Percentiles rank a stretch among this genome's conserved stretches.
Conservation (phyloP, 2,888 invertebrate genomes). For the Cheilosia grossa region DNA sequence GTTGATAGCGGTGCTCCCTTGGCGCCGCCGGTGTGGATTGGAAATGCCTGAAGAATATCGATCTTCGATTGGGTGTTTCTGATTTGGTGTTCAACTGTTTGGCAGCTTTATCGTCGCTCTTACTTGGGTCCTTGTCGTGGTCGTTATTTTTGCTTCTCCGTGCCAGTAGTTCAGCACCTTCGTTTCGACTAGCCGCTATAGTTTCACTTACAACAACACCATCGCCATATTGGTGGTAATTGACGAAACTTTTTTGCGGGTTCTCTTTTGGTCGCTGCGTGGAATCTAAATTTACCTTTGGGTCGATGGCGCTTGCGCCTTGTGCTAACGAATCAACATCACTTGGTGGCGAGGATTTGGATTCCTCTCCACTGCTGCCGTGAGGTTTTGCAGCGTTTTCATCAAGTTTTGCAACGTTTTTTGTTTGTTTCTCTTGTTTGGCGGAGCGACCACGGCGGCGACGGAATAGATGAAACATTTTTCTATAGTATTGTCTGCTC, state of each 20-base stretch:
- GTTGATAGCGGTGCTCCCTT: constrained; percentile 39
- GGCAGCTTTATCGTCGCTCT: constrained; percentile 39
- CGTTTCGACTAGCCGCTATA: constrained; percentile 76
- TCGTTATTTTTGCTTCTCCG: constrained; percentile 66
- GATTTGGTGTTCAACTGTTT: constrained; percentile 47
- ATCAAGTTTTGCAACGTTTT: constrained; percentile 57
- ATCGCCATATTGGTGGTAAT: constrained; percentile 54
- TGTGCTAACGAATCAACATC: constrained; percentile 11
- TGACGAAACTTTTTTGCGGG: constrained; percentile 48
- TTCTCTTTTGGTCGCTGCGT: constrained; percentile 47
- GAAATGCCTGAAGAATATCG: constrained; percentile 63
- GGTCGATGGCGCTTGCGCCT: constrained; percentile 55
- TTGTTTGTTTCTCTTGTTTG: constrained; percentile 57
- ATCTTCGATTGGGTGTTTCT: constrained; percentile 47
- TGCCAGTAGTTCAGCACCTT: constrained; percentile 76
- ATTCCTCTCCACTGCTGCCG: constrained; percentile 20
- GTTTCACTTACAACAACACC: constrained; percentile 72
- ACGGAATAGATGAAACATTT: constrained; percentile 67
- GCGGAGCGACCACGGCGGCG: constrained; percentile 65
- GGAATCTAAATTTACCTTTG: constrained; percentile 73
- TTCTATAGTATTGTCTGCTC: constrained; percentile 16
- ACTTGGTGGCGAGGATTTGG: constrained; percentile 16
- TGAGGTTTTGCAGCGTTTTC: constrained; percentile 42
- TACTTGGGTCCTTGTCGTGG: constrained; percentile 63
- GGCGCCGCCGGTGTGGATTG: constrained; percentile 18